Conservation (phyloP, 1,140 invertebrate species). For the Lysiphlebus fabarum region DNA sequence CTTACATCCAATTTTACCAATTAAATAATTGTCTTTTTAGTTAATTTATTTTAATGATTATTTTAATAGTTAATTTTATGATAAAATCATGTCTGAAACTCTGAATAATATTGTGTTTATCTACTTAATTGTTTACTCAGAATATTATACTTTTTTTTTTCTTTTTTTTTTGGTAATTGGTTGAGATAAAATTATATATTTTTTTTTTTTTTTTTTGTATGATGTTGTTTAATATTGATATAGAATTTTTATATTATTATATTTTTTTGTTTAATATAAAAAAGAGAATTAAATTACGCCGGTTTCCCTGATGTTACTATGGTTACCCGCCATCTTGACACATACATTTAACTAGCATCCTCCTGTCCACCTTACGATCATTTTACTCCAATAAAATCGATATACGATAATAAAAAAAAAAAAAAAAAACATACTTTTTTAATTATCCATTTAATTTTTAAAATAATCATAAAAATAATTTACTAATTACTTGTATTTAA, state of each 20-base stretch:
- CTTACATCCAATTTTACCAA: too few relatives aligned
- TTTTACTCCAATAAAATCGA: constrained; percentile 13
- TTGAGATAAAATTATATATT: too few relatives aligned
- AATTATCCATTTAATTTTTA: background rate
- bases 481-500: background rate
- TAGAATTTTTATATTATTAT: background rate
- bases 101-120: too few relatives aligned
- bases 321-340: constrained; percentile 47
- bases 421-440: background rate
- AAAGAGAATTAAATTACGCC: constrained; percentile 8
- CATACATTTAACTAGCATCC: constrained; percentile 22
- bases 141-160: too few relatives aligned
- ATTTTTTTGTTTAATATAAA: constrained; percentile 3
- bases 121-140: too few relatives aligned
- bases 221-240: background rate
- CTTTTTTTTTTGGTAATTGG: too few relatives aligned
- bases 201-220: too few relatives aligned
- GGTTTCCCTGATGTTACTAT: constrained; percentile 38
- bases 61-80: too few relatives aligned
- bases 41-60: too few relatives aligned
- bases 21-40: too few relatives aligned
- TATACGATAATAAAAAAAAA: constrained; percentile 10
- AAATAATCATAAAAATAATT: too few relatives aligned
- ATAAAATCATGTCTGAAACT: too few relatives aligned
- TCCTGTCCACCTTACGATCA: constrained; percentile 1